Percentiles rank a stretch among this genome's conserved stretches.
Conservation (phyloP, 2,797 vertebrate species). For the Scyliorhinus canicula region DNA sequence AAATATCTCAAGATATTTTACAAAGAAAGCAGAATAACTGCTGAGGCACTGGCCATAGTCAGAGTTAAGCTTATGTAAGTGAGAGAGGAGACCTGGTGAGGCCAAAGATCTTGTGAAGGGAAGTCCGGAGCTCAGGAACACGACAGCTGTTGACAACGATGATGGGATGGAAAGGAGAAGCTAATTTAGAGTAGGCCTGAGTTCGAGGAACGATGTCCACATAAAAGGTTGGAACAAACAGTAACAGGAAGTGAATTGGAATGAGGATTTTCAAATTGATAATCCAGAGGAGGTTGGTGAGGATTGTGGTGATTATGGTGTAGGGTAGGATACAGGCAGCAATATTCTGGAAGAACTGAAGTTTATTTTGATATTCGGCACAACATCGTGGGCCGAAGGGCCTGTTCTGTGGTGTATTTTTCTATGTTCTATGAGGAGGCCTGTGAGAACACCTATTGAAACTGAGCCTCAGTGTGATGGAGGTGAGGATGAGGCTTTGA, state of each 20-base stretch:
- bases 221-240: background rate
- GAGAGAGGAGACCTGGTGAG: background rate
- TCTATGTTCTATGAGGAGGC: no score
- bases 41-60: background rate
- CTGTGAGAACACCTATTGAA: background rate
- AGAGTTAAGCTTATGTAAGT: background rate
- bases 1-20: background rate
- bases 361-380: background rate
- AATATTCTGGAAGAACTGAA: background rate
- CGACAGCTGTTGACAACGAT: background rate
- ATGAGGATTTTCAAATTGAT: background rate
- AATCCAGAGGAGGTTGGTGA: background rate
- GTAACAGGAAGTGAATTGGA: background rate
- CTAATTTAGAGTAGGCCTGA: background rate
- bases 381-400: no score
- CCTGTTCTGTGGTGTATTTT: no score
- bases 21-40: background rate
- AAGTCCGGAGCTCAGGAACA: background rate
- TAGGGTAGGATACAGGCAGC: background rate
- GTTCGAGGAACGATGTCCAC: background rate
- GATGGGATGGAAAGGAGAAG: background rate
- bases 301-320: background rate
- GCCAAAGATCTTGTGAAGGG: background rate
- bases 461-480: background rate
- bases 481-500: background rate